Conservation (phyloP, 2,888 invertebrate genomes). For the Polymixis lichenea region DNA sequence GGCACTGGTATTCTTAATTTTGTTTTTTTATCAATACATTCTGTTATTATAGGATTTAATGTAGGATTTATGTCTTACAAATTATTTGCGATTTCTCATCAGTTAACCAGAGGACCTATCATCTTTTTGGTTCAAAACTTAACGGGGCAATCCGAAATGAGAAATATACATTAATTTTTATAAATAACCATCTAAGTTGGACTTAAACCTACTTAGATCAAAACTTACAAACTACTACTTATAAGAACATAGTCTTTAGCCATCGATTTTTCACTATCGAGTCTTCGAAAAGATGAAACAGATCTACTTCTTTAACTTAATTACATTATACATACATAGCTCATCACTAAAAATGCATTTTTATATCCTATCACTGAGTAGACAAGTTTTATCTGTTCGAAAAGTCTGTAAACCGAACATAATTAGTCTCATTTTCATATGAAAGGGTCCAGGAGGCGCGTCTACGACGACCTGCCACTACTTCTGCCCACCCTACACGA, state of each 20-base stretch:
- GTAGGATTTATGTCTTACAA: slow-evolving; percentile 72
- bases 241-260: slow-evolving; percentile 89
- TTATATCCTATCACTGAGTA: slow-evolving; percentile 89
- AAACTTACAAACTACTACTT: slow-evolving; percentile 81
- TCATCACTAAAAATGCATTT: slow-evolving; percentile 90
- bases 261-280: slow-evolving; percentile 87
- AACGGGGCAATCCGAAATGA: slow-evolving; percentile 85
- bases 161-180: slow-evolving; percentile 86
- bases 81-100: slow-evolving; percentile 79
- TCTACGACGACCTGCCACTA: slow-evolving; percentile 64
- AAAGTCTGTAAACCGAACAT: slow-evolving; percentile 87
- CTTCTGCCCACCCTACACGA: slow-evolving; percentile 75
- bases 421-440: slow-evolving; percentile 83
- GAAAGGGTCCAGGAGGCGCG: slow-evolving; percentile 72
- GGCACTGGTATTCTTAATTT: slow-evolving; percentile 88
- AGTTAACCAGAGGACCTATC: slow-evolving; percentile 79
- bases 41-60: slow-evolving; percentile 73
- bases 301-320: slow-evolving; percentile 87
- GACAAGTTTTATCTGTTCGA: slow-evolving; percentile 90
- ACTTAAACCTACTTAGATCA: slow-evolving; percentile 85
- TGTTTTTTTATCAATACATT: slow-evolving; percentile 79
- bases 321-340: slow-evolving; percentile 87
- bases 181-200: slow-evolving; percentile 88
- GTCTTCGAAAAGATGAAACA: slow-evolving; percentile 90
- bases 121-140: slow-evolving; percentile 87